These are phyloP conservation scores for Trachelipus rathkii DNA, from an alignment of 1,140 invertebrate species.

Conservation along the genomic window DNA sequence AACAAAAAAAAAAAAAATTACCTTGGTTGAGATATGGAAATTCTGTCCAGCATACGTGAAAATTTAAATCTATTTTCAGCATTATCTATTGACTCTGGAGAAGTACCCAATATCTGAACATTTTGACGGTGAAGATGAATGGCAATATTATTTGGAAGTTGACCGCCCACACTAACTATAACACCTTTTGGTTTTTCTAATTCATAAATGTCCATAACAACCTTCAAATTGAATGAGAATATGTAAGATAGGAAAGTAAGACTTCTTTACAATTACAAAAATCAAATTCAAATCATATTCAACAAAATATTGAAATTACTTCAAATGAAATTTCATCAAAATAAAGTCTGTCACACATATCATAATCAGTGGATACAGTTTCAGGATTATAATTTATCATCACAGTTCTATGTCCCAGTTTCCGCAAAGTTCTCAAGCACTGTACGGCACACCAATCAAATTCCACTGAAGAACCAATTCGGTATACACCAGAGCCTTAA, in stretches of 20 bases:
- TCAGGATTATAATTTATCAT: constrained; percentile 99
- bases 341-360: constrained; percentile 96
- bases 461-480: constrained; percentile 98
- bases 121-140: constrained; percentile 88
- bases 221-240: constrained; percentile 50
- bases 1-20: constrained; percentile 46
- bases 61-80: constrained; percentile 99
- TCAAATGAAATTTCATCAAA: constrained; percentile 99
- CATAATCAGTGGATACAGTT: constrained; percentile 98
- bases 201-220: constrained; percentile 97
- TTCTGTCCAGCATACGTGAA: constrained; percentile 93
- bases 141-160: constrained; percentile 98
- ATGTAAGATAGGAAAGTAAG: too few species aligned
- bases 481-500: constrained; percentile 88
- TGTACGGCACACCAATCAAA: constrained; percentile 99
- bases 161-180: constrained; percentile 96
- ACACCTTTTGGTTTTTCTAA: constrained; percentile 89
- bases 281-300: background rate
- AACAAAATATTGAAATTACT: constrained; percentile 50
- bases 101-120: constrained; percentile 80
- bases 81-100: constrained; percentile 91
- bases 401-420: constrained; percentile 82
- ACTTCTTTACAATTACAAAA: too few species aligned
- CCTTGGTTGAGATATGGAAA: constrained; percentile 87
- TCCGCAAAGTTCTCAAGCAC: constrained; percentile 83